phyloP scores from a whole-genome alignment of 2,797 vertebrate genomes.

The Sebastes taczanowskii region DNA sequence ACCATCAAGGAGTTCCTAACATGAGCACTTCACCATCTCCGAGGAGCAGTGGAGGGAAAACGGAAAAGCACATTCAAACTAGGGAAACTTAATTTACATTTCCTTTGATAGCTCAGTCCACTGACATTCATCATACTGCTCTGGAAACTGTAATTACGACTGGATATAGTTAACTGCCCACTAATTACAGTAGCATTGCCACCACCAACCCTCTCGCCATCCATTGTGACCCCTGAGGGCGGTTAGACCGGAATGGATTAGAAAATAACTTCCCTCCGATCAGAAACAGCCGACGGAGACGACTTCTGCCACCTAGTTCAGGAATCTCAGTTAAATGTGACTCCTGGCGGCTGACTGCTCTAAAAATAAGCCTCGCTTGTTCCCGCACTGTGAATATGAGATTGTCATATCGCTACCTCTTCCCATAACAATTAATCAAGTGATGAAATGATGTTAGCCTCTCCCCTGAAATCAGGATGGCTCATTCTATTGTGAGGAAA shows the following conservation, averaged over 20 bases:
- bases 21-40: background rate
- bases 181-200: constrained; percentile 48
- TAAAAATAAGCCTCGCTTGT: constrained; percentile 71
- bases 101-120: constrained; percentile 9
- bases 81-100: background rate
- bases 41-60: background rate
- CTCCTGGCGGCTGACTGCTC: constrained; percentile 61
- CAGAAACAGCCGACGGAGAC: constrained; percentile 29
- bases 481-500: constrained; percentile 64
- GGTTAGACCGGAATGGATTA: constrained; percentile 18
- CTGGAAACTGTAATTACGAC: constrained; percentile 46
- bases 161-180: constrained; percentile 42
- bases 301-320: constrained; percentile 37
- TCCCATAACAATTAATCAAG: constrained; percentile 81
- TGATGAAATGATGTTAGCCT: constrained; percentile 68
- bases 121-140: constrained; percentile 36
- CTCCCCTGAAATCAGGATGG: constrained; percentile 62
- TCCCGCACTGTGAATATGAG: constrained; percentile 69
- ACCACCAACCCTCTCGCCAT: background rate
- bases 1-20: background rate
- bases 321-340: constrained; percentile 56
- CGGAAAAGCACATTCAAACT: background rate
- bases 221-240: constrained; percentile 21
- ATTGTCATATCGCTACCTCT: constrained; percentile 73
- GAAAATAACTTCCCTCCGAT: constrained; percentile 42